A percentile compares a stretch with the other conserved stretches of the same genome.
Conservation (phyloP, 2,113 vertebrate genomes). For the Pangasianodon gigas region DNA sequence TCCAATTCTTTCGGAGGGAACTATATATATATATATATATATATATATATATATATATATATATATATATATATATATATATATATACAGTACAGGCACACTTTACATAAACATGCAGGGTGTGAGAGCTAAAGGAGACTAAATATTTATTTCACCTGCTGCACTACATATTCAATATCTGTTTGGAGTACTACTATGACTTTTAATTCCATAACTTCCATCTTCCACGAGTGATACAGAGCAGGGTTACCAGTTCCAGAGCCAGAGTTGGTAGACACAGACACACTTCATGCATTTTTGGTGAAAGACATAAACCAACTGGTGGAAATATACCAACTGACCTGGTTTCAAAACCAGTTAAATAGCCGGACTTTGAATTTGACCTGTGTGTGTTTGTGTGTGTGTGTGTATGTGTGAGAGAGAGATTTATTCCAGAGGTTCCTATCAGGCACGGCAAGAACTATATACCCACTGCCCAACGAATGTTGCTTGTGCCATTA, state of each 20-base stretch:
- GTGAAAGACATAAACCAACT: slow-evolving; percentile 25
- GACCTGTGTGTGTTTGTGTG: not conserved
- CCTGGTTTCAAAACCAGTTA: not conserved
- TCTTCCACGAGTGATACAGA: slow-evolving; percentile 31
- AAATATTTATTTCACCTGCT: slow-evolving; percentile 52
- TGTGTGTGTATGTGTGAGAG: not conserved
- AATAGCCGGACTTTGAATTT: not conserved
- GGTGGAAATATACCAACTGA: not conserved
- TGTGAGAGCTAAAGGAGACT: slow-evolving; percentile 30
- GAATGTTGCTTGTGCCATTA: slow-evolving; percentile 8
- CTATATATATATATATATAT: too few relatives aligned
- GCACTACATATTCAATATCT: slow-evolving; percentile 9
- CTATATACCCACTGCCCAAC: not conserved
- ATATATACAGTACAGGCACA: not conserved
- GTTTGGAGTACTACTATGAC: not conserved
- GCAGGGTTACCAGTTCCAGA: slow-evolving; percentile 5
- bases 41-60: too few relatives aligned
- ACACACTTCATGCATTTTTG: slow-evolving; percentile 22
- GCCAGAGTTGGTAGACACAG: slow-evolving; percentile 5
- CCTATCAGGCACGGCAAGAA: slow-evolving; percentile 11
- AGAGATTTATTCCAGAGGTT: too few relatives aligned
- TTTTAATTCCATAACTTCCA: slow-evolving; percentile 5
- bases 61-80: too few relatives aligned
- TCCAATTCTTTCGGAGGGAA: not conserved
- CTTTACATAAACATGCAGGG: not conserved